These are phyloP conservation scores for Chaenogobius annularis DNA, from an alignment of 2,113 vertebrate genomes.

Conservation along the genomic window DNA sequence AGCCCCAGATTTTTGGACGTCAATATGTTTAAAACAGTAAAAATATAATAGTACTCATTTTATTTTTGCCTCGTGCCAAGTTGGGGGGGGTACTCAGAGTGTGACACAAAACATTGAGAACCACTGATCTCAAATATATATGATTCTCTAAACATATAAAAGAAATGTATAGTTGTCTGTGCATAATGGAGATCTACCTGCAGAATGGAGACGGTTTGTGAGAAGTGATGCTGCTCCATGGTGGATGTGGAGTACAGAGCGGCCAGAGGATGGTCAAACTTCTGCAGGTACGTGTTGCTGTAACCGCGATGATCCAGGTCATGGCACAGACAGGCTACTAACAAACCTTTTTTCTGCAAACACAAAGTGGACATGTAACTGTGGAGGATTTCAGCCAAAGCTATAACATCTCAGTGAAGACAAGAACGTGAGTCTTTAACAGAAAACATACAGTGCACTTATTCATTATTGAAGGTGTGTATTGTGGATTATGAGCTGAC, in stretches of 20 bases:
- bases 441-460: too few species aligned
- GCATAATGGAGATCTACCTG: conserved; percentile 85
- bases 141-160: neutral
- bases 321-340: conserved; percentile 95
- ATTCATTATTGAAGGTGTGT: too few species aligned
- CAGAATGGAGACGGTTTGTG: conserved; percentile 95
- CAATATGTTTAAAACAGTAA: too few species aligned
- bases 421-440: too few species aligned
- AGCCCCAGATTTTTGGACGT: neutral
- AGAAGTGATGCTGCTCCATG: conserved; percentile 99
- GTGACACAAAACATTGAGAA: too few species aligned
- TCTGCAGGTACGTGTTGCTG: conserved; percentile 97
- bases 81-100: too few species aligned
- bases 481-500: conserved; percentile 63
- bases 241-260: conserved; percentile 97
- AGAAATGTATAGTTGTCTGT: neutral
- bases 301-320: conserved; percentile 98
- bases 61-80: too few species aligned
- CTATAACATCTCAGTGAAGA: neutral
- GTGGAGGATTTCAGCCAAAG: too few species aligned
- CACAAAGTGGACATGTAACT: neutral
- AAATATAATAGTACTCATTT: too few species aligned
- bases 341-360: conserved; percentile 89
- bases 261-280: conserved; percentile 96
- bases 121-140: too few species aligned